A percentile compares a stretch with the other conserved stretches of the same genome.
Evolutionary conservation across 2,888 invertebrate genomes (phyloP).

Genomic region (Alsophila aescularia): DNA sequence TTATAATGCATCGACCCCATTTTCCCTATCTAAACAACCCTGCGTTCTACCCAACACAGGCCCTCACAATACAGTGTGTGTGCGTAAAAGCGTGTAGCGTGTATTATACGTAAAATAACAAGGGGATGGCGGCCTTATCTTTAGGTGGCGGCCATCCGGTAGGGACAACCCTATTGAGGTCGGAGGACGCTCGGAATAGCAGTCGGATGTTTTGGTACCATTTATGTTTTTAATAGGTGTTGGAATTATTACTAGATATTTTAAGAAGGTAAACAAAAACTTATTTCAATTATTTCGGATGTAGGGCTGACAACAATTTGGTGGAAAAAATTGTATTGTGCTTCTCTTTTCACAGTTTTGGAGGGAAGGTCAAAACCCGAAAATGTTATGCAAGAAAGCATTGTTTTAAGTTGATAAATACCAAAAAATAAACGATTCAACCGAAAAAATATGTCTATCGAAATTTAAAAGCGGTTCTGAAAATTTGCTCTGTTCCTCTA

Average conservation of each 20-base stretch:
- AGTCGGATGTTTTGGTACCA: conserved; percentile 12
- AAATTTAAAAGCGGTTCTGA: no score
- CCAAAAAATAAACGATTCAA: no score
- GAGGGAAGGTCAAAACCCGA: no score
- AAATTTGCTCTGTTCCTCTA: no score
- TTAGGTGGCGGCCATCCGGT: conserved; percentile 26
- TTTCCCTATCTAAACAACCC: conserved; percentile 32
- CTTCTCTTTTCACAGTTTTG: no score
- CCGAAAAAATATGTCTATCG: no score
- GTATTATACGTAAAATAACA: conserved; percentile 15
- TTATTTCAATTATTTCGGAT: no score
- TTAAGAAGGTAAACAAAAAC: no score
- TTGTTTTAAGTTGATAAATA: no score
- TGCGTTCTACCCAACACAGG: not conserved
- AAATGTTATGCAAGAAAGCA: no score
- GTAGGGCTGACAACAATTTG: no score
- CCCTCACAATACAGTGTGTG: conserved; percentile 12
- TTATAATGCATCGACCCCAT: conserved; percentile 26
- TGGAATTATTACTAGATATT: not conserved
- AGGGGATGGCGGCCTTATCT: conserved; percentile 18
- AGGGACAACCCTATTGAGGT: conserved; percentile 17
- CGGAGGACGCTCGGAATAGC: not conserved
- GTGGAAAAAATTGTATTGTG: no score
- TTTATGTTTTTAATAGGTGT: conserved; percentile 1
- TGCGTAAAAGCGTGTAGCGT: conserved; percentile 14